Evolutionary conservation across 37 sponge, comb jelly and placozoan species (phyloP), one percentile per base, ranked within the genome.

Genomic region (Diacarnus erythraeanus): DNA sequence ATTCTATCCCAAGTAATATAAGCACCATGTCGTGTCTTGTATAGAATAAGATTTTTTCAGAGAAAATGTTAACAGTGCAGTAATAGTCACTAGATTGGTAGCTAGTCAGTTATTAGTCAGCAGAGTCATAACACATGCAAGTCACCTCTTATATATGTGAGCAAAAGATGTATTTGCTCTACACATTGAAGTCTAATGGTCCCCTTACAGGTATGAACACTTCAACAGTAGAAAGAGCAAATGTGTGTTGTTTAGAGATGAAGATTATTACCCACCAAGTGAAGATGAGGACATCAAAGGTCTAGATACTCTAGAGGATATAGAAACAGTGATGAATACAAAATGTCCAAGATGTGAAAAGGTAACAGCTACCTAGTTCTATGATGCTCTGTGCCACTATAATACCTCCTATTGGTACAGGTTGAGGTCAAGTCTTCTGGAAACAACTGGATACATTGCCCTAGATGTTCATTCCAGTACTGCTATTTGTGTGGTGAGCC

Each of bases 371-470:
- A n/a, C n/a, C n/a, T n/a, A n/a, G n/a, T n/a, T n/a, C n/a, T n/a
- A n/a, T n/a, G n/a, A n/a, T n/a, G n/a, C n/a, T n/a, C n/a, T n/a
- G n/a, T n/a, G n/a, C n/a, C n/a, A n/a, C n/a, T n/a, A n/a, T n/a
- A n/a, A n/a, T n/a, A n/a, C n/a, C 26, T 72, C n/a, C 36, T n/a
- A 23, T 72, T 42, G 10, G 1, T 60, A 15, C 64, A 90, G 80
- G 22, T 64, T 42, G 75, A 90, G 39, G 39, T 51, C 17, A 84
- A 85, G 69, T 30, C 57, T 17, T 57, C 73, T 0, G 57, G 57
- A n/a, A 70, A 78, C 26, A 91, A 91, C 79, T 73, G 84, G 83
- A 77, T 91, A 29, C 87, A 65, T 34, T 91, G 91, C 42, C 57
- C 47, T 1, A 70, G 59, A 9, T 91, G 91, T 64, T 3, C 23